Evolutionary conservation across 2,113 vertebrate genomes (phyloP), one percentile per base, ranked within the genome.

Genomic region (Platichthys stellatus): DNA sequence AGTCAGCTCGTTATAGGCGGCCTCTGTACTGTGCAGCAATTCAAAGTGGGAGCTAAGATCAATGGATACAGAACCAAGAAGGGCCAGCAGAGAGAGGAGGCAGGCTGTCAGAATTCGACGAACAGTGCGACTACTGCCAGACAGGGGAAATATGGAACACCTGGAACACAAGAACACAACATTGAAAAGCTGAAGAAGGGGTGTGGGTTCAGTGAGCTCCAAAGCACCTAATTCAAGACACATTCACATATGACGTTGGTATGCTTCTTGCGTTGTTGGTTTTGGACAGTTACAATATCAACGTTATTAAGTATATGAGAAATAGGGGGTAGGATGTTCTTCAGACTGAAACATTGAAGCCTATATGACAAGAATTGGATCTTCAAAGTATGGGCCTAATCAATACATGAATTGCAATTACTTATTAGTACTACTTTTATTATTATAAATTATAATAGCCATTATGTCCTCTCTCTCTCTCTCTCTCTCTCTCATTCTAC

Each of bases 91-190:
- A 15, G 96, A 97, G 15, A 97, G 65, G 1, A 88, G 0, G 69
- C 96, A 97, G 1, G 94, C 95, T 0, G 80, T 78, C 83, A 94
- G 74, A 77, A 96, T 93, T 47, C 95, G 93, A 3, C 83, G 91
- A 45, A 96, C 91, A 0, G 94, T 89, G 26, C 87, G 94, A 64
- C 78, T 95, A 40, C 92, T 79, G 13, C 90, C 87, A 20, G 72
- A 18, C 11, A 77, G 56, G 81, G 88, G 8, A 7, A 71, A 63
- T 2, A 86, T 40, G 74, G 86, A 87, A 47, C 85, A 90, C 24
- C 95, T 96, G 77, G 20, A 80, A 77, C 51, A 67, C 11, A 74
- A 14, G 21, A 56, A 53, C 2, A 58, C 20, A 66, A 6, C 56
- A 0, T 3, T 4, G 31, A 65, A 18, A 26, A 17, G 69, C 6